These are phyloP conservation scores for Hyperopisus bebe DNA, from an alignment of 2,113 vertebrate species.

Conservation along the genomic window DNA sequence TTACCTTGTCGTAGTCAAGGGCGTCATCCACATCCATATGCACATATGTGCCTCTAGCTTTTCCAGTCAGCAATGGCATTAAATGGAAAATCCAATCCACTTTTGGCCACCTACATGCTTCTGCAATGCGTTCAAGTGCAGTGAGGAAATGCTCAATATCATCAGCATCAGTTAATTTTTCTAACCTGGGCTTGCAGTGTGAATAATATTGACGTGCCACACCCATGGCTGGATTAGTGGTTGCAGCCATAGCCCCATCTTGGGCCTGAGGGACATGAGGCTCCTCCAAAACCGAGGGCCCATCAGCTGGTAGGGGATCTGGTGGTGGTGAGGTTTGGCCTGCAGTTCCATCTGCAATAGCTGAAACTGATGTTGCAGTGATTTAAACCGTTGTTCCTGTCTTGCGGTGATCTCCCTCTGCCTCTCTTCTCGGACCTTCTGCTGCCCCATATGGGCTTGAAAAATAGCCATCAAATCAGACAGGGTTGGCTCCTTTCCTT, in stretches of 20 bases:
- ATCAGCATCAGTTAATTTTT: not conserved
- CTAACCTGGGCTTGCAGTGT: not conserved
- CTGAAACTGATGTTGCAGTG: slow-evolving; percentile 12
- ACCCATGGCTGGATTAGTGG: not conserved
- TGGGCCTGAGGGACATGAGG: not conserved
- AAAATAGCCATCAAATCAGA: not conserved
- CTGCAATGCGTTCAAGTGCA: not conserved
- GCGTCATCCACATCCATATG: not conserved
- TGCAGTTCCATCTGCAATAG: not conserved
- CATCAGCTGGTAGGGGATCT: not conserved
- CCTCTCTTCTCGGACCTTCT: not conserved
- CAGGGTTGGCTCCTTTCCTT: not conserved
- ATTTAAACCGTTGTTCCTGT: not conserved
- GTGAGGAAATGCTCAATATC: not conserved
- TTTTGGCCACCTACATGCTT: not conserved
- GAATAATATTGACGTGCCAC: not conserved
- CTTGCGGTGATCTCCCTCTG: not conserved
- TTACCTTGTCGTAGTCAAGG: not conserved
- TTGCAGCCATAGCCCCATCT: not conserved
- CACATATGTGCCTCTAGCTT: not conserved
- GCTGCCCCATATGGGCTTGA: not conserved
- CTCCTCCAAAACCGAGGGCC: not conserved
- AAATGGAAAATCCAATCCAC: not conserved
- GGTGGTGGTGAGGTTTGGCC: not conserved
- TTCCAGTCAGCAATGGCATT: not conserved